Base-by-base conservation (phyloP, 2,113 vertebrate genomes). In the Apaloderma vittatum region DNA sequence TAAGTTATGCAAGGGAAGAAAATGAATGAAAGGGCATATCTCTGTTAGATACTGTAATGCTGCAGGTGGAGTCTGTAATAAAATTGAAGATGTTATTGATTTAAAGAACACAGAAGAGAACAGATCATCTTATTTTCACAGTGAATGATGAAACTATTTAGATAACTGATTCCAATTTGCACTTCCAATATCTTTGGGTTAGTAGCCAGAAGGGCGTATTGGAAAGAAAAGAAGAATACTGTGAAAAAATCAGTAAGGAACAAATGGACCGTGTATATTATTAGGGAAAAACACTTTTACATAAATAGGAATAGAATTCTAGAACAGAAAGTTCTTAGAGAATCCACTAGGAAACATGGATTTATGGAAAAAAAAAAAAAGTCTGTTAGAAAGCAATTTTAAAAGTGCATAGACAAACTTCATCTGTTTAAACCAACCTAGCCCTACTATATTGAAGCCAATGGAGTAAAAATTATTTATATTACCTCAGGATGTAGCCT, bases 81-180 rank as follows among this genome's bases (percentile, higher is more conserved):
- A 80, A 83, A 62, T 23, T 10, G 75, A 83, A 90, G 32, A 84
- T 22, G 48, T n/a, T 92, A 92, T 81, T 86, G 86, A 96, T 75
- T 92, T 75, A 84, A 86, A 76, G 82, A 74, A 77, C 34, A 77
- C 46, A 74, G 74, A 62, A 73, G 54, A 88, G 36, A 95, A 70
- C 46, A 79, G 59, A 80, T 88, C 1, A 0, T 90, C 94, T 94
- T 74, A 36, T 93, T 62, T 85, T 86, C 93, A 93, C 72, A 94
- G 78, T 23, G 55, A 94, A 65, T 76, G 66, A 91, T 76, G 32
- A 88, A 95, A 80, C 52, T 88, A 32, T 79, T 95, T 46, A 67
- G 55, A 66, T 85, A 89, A 79, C 88, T 86, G 85, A 70, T 90
- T 94, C 74, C 92, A 90, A 86, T 95, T 95, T 96, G 61, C 78